These are phyloP conservation scores for Puma concolor DNA, from an alignment of 2,113 vertebrate genomes.

Conservation along the genomic window DNA sequence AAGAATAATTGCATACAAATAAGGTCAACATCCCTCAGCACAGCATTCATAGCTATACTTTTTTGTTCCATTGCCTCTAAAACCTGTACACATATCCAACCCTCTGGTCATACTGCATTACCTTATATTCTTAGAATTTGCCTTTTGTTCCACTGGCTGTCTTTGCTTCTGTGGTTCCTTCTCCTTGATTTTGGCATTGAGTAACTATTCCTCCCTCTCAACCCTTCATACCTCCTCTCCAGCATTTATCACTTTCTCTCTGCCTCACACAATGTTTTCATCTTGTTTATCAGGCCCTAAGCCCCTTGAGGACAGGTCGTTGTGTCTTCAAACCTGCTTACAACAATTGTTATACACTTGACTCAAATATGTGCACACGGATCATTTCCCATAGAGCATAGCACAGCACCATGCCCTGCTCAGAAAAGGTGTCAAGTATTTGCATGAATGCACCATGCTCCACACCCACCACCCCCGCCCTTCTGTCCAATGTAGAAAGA, in stretches of 20 bases:
- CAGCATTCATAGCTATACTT: not conserved
- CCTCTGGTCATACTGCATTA: not conserved
- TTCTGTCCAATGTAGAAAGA: not conserved
- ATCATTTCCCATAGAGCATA: not conserved
- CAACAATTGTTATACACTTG: not conserved
- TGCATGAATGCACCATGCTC: not conserved
- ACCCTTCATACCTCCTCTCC: not conserved
- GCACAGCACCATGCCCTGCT: not conserved
- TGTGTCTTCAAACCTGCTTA: too few species aligned
- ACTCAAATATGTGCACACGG: not conserved
- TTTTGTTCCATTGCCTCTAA: not conserved
- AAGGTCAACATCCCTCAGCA: not conserved
- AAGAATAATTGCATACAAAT: not conserved
- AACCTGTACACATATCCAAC: not conserved
- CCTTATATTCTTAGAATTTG: not conserved
- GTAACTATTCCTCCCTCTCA: not conserved
- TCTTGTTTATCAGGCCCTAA: not conserved
- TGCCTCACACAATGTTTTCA: not conserved
- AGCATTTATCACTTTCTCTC: not conserved
- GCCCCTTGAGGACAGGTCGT: not conserved
- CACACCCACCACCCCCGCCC: not conserved
- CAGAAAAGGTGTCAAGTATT: not conserved
- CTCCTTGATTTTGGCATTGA: not conserved
- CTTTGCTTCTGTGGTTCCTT: not conserved
- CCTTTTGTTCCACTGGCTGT: not conserved